phyloP scores from a whole-genome alignment of 2,113 vertebrate genomes.

The Lycaon pictus region DNA sequence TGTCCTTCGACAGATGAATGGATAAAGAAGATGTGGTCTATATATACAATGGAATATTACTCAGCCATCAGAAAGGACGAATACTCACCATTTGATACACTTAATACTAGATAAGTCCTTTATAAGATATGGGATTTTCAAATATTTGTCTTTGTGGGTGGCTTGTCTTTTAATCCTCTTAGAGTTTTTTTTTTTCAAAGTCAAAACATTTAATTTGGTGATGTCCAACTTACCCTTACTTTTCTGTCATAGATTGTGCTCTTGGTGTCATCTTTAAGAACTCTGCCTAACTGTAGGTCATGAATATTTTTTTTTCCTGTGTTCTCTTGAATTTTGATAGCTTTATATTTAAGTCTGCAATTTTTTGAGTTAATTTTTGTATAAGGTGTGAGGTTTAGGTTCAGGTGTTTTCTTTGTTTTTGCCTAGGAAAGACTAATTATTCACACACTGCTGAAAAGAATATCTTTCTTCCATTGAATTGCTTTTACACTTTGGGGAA shows the following conservation, averaged over 20 bases:
- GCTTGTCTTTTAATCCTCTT: not conserved
- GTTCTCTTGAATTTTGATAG: not conserved
- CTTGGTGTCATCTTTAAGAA: not conserved
- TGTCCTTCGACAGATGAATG: no score
- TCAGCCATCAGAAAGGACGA: no score
- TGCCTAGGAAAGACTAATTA: not conserved
- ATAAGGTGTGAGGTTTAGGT: not conserved
- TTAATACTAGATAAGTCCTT: not conserved
- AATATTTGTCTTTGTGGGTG: constrained; percentile 22
- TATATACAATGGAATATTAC: no score
- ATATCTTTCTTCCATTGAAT: not conserved
- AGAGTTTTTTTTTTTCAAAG: not conserved
- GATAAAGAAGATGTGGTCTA: no score
- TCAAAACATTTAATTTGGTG: not conserved
- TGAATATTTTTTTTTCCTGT: not conserved
- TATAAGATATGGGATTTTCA: not conserved
- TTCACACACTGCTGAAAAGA: not conserved
- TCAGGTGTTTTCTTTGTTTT: not conserved
- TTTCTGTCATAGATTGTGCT: not conserved
- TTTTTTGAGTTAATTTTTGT: constrained; percentile 44
- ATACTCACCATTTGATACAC: not conserved
- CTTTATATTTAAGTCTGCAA: constrained; percentile 12
- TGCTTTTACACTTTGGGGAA: not conserved
- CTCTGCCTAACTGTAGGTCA: not conserved
- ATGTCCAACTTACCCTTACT: not conserved